Percentiles rank a stretch among this genome's conserved stretches.
phyloP scores from a whole-genome alignment of 2,797 vertebrate species.

The Pteronotus mesoamericanus region DNA sequence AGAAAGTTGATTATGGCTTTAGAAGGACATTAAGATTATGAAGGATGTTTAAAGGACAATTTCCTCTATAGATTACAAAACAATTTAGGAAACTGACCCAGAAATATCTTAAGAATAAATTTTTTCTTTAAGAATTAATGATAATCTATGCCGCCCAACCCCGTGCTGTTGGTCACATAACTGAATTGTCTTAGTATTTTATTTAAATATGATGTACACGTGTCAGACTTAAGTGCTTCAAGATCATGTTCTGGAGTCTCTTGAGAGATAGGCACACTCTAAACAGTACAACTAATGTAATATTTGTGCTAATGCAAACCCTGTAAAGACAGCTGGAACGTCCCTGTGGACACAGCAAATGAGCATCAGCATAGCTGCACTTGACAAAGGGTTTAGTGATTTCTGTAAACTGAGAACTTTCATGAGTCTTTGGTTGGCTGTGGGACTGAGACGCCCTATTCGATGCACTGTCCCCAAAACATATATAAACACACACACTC shows the following conservation, averaged over 20 bases:
- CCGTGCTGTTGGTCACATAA: not conserved
- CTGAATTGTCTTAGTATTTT: not conserved
- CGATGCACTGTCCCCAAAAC: not conserved
- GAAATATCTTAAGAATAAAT: constrained; percentile 20
- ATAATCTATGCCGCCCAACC: not conserved
- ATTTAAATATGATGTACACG: not conserved
- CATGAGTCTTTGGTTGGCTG: not conserved
- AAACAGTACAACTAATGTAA: not conserved
- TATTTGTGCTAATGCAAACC: not conserved
- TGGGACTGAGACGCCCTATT: not conserved
- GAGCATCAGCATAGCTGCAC: not conserved
- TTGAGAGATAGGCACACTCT: not conserved
- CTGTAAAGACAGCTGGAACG: not conserved
- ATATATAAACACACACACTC: not conserved
- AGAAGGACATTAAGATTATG: constrained; percentile 14
- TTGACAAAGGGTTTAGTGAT: not conserved
- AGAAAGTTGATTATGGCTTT: constrained; percentile 27
- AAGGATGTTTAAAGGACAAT: constrained; percentile 14
- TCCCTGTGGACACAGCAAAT: not conserved
- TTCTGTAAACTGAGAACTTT: not conserved
- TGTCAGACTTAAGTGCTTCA: not conserved
- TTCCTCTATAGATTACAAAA: constrained; percentile 27
- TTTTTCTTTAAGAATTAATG: constrained; percentile 10
- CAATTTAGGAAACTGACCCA: constrained; percentile 25
- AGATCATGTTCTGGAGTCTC: not conserved